Evolutionary conservation across 2,888 invertebrate species (phyloP).

Genomic region (Sinhomidia bicolor): DNA sequence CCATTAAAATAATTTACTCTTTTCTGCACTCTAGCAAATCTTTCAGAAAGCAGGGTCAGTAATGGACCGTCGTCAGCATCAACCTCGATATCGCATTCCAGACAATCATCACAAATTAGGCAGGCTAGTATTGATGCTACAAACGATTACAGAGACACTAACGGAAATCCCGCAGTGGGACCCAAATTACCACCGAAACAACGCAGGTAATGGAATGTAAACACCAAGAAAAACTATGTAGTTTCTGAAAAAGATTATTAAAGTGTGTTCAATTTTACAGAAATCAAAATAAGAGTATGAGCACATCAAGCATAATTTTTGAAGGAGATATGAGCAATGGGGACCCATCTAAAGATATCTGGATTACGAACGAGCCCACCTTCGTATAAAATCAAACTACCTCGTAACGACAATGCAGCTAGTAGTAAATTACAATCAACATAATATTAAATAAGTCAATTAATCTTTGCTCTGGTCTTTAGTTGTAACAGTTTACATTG

Average conservation of each 20-base stretch:
- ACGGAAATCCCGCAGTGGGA: conserved; percentile 61
- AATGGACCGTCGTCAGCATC: conserved; percentile 34
- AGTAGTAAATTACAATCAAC: conserved; percentile 20
- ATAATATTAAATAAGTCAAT: conserved; percentile 25
- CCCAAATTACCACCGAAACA: conserved; percentile 77
- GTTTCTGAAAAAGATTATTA: not conserved
- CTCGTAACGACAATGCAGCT: conserved; percentile 39
- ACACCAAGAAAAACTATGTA: not conserved
- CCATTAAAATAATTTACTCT: not conserved
- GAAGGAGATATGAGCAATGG: conserved; percentile 33
- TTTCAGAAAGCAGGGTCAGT: not conserved
- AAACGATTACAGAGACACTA: conserved; percentile 53
- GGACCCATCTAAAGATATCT: conserved; percentile 51
- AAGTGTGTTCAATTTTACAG: too few relatives aligned
- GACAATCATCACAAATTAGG: conserved; percentile 45
- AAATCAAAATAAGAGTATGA: conserved; percentile 67
- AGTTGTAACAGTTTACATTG: conserved; percentile 21
- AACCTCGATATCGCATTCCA: conserved; percentile 22
- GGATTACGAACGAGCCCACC: conserved; percentile 69
- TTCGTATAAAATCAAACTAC: conserved; percentile 54
- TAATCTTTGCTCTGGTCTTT: conserved; percentile 52
- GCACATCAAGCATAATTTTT: conserved; percentile 39
- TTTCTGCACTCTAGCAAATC: not conserved
- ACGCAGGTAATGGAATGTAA: conserved; percentile 52
- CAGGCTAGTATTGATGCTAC: conserved; percentile 51